Evolutionary conservation across 2,113 vertebrate genomes (phyloP), one percentile per base, ranked within the genome.

Genomic region (Archocentrus centrarchus): DNA sequence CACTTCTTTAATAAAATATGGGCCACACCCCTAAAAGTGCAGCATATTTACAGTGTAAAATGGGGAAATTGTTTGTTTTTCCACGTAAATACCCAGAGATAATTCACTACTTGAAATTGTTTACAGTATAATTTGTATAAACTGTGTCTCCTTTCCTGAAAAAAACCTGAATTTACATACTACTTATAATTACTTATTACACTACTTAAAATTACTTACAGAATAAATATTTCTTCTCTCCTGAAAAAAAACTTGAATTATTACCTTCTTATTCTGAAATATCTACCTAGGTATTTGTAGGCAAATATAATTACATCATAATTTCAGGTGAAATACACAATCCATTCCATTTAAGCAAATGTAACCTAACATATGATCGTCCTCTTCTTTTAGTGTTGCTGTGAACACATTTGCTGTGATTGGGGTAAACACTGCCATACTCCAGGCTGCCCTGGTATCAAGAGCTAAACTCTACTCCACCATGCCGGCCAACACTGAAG

Each of bases 341-440:
- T 30, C 30, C 4, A 68, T 68, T 68, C 41, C 64, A 47, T 14
- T 47, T 68, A 68, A 55, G 32, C 11, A 76, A 66, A 47, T 44
- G 7, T 75, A 55, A 64, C 44, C 30, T 22, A 2, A 9, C 22
- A 47, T 44, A 11, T 7, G 75, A 41, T 18, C 63, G 27, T 81
- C 5, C 39, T 82, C 64, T 37, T 88, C 1, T 91, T 95, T 44
- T 91, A 97, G 97, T 59, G 13, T 93, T 24, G 90, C 91, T 1
- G 0, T 96, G 17, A 92, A 96, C 47, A 92, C 91, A 4, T 95
- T 96, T 3, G 94, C 93, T 79, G 95, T 94, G 15, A 96, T 97
- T 93, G 96, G 97, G 39, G 24, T 97, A 32, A 97, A 97, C 89
- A 97, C 96, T 0, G 94, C 90, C 20, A 59, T 96, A 5, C 76